phyloP scores from a whole-genome alignment of 2,888 invertebrate genomes.

The Mantis religiosa region DNA sequence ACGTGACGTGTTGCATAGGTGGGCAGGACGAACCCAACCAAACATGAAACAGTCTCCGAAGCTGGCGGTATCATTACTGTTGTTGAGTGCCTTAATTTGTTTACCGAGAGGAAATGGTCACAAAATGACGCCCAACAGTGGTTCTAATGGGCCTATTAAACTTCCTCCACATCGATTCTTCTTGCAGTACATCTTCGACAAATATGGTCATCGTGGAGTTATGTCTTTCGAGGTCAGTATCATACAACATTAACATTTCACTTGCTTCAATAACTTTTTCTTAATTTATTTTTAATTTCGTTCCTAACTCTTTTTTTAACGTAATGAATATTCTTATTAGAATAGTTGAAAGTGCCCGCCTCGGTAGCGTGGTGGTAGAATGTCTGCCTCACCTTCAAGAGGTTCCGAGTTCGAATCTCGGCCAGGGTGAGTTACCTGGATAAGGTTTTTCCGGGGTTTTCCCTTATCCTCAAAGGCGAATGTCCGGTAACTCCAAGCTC shows the following conservation, averaged over 20 bases:
- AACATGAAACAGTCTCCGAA: neutral
- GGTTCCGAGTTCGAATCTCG: too few species aligned
- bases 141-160: neutral
- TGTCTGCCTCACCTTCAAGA: too few species aligned
- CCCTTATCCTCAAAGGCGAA: too few species aligned
- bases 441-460: too few species aligned
- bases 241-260: neutral
- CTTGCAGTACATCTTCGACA: slow-evolving; percentile 53
- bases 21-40: neutral
- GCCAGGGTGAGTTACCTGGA: too few species aligned
- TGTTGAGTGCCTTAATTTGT: neutral
- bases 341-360: too few species aligned
- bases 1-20: neutral
- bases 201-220: slow-evolving; percentile 54
- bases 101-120: neutral
- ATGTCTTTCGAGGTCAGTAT: slow-evolving; percentile 55
- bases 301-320: too few species aligned
- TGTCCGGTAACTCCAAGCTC: too few species aligned
- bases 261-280: neutral
- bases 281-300: neutral
- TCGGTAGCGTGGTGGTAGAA: too few species aligned
- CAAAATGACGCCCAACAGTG: neutral
- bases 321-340: too few species aligned
- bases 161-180: slow-evolving; percentile 43
- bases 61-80: neutral